These are phyloP conservation scores for Ochotona princeps DNA, from an alignment of 2,113 vertebrate species.

Conservation along the genomic window DNA sequence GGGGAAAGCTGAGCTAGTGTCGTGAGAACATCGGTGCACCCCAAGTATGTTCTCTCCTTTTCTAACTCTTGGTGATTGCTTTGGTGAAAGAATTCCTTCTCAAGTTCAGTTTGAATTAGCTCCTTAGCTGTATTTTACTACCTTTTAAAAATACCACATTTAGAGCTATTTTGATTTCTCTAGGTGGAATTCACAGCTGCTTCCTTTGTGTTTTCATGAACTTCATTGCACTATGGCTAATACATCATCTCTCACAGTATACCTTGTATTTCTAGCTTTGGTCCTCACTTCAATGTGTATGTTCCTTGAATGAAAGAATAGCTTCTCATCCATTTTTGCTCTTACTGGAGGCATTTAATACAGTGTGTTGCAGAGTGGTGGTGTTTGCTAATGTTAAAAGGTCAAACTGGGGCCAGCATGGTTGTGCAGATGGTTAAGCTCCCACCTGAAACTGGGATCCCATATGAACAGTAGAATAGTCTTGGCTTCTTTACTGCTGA, in stretches of 20 bases:
- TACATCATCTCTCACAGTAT: neutral
- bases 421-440: no score
- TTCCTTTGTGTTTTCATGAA: neutral
- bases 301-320: neutral
- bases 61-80: neutral
- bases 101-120: neutral
- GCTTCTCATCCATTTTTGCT: neutral
- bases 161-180: neutral
- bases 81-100: neutral
- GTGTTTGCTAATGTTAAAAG: neutral
- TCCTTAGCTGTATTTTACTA: neutral
- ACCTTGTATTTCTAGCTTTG: neutral
- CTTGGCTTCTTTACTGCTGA: no score
- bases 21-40: neutral
- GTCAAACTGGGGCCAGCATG: no score
- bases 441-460: no score
- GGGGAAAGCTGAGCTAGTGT: neutral
- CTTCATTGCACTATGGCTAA: neutral
- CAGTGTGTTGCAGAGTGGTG: neutral
- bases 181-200: neutral
- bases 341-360: neutral
- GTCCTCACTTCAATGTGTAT: neutral
- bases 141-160: neutral
- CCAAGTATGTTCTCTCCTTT: neutral
- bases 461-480: no score